Conservation (phyloP, 2,797 vertebrate species). For the Atherinosoma microstoma region DNA sequence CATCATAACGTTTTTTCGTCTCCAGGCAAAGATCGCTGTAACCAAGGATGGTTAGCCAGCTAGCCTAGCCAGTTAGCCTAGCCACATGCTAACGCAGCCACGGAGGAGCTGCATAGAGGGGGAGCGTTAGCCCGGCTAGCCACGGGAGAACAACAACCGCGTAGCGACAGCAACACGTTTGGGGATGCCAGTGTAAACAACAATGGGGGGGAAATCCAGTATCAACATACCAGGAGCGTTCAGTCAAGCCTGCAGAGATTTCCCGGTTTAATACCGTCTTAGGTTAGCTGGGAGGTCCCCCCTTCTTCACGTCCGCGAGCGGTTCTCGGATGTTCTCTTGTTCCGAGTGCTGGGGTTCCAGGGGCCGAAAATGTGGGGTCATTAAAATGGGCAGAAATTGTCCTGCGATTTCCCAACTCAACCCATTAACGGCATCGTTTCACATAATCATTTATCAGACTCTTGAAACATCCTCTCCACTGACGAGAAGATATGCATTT, state of each 20-base stretch:
- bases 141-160: conserved; percentile 18
- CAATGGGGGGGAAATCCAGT: background rate
- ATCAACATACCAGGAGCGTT: conserved; percentile 45
- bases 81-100: conserved; percentile 46
- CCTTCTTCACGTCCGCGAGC: conserved; percentile 63
- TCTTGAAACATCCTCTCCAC: conserved; percentile 1
- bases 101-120: background rate
- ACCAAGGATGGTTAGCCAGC: conserved; percentile 45
- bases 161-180: conserved; percentile 3
- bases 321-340: conserved; percentile 53
- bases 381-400: conserved; percentile 28
- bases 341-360: conserved; percentile 47
- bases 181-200: conserved; percentile 23
- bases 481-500: conserved; percentile 30
- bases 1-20: conserved; percentile 50
- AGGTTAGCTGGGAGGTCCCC: conserved; percentile 20
- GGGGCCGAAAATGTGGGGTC: conserved; percentile 26
- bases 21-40: conserved; percentile 50
- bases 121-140: conserved; percentile 26
- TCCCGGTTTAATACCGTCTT: background rate
- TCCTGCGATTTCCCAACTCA: background rate
- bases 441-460: conserved; percentile 4
- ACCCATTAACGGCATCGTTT: conserved; percentile 6
- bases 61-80: conserved; percentile 39
- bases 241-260: background rate